These are phyloP conservation scores for Oreohelix idahoensis DNA, from an alignment of 1,140 invertebrate species.

Conservation along the genomic window DNA sequence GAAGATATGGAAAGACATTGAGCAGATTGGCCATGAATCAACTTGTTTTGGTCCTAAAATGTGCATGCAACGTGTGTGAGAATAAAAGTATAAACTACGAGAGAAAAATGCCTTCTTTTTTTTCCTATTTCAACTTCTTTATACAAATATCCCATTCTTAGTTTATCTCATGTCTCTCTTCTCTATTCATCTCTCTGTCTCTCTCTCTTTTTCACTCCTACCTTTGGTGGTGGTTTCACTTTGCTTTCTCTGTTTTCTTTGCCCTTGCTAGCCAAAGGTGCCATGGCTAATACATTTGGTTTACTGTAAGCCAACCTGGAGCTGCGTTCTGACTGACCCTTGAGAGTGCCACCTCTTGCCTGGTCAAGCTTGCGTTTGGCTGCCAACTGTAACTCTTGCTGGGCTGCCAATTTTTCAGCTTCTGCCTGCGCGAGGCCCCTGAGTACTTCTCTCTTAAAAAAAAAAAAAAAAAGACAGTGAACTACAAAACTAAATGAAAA, in stretches of 20 bases:
- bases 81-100: no score
- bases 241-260: slow-evolving; percentile 49
- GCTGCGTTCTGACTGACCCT: not conserved
- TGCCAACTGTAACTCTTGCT: not conserved
- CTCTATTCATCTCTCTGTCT: no score
- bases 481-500: no score
- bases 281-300: not conserved
- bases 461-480: no score
- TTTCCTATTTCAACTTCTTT: no score
- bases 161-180: no score
- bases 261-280: slow-evolving; percentile 35
- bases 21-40: no score
- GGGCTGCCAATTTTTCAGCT: slow-evolving; percentile 5
- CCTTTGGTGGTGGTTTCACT: slow-evolving; percentile 51
- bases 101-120: no score
- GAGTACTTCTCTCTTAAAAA: slow-evolving; percentile 24
- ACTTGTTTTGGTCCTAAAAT: no score
- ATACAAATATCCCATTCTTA: no score
- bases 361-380: not conserved
- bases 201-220: not conserved
- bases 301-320: slow-evolving; percentile 29
- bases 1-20: no score
- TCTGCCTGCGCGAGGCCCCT: slow-evolving; percentile 13
- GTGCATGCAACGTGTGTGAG: no score
- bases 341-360: not conserved